Base-by-base conservation (phyloP, 2,797 vertebrate species). In the Sebastes vulpes region DNA sequence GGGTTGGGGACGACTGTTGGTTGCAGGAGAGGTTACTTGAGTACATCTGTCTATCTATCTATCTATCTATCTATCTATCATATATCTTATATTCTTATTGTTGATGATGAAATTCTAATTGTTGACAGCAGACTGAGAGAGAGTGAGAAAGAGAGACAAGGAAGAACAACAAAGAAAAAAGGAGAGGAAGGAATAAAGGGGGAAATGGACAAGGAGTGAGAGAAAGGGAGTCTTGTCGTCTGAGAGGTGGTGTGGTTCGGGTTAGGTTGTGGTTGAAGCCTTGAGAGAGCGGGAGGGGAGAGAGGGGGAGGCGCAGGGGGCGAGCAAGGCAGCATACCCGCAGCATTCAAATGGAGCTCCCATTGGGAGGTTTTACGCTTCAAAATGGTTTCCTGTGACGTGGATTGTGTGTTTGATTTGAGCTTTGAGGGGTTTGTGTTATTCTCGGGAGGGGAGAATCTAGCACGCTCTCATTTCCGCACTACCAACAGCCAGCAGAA, bases 371-470 rank as follows among this genome's bases (percentile, higher is more conserved):
- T 95, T 95, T 96, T 95, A 96, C 94, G 96, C 96, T 96, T 96
- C 95, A 95, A 95, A 96, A 96, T 96, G 96, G 96, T 96, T 96
- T 97, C 96, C 96, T 96, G 94, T 97, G 96, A 97, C 96, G 96
- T 96, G 89, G 95, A 95, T 95, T 95, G 94, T 95, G 95, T 96
- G 95, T 97, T 97, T 96, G 95, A 97, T 96, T 96, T 96, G 95
- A 93, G 94, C 95, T 96, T 96, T 95, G 95, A 96, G 96, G 95
- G 95, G 95, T 96, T 96, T 93, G 94, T 95, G 94, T 96, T 96
- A 95, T 96, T 96, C 96, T 96, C 95, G 46, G 70, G 96, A 96
- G 95, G 95, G 94, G 93, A 95, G 95, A 95, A 96, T 96, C 95
- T 95, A 95, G 95, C 95, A 96, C 95, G 96, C 95, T 96, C 95